phyloP scores from a whole-genome alignment of 2,797 vertebrate species.

The Acanthopagrus latus region DNA sequence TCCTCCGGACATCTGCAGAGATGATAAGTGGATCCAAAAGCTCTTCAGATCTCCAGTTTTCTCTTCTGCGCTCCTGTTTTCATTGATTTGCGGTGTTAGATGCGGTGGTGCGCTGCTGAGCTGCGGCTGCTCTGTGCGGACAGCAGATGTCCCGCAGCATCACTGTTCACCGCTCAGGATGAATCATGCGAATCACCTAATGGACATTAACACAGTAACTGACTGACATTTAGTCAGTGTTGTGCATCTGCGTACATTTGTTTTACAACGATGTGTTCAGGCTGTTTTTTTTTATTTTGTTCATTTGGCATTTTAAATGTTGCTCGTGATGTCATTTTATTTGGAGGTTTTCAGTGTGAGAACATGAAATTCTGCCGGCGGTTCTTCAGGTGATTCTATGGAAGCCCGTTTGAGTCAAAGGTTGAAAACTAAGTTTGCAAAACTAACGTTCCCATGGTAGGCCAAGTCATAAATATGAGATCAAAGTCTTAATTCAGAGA shows the following conservation, averaged over 20 bases:
- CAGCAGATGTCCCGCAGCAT: constrained; percentile 67
- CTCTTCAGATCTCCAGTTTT: neutral
- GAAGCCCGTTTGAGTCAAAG: too few relatives aligned
- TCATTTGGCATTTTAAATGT: too few relatives aligned
- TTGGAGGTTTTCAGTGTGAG: neutral
- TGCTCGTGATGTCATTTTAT: neutral
- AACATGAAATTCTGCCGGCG: neutral
- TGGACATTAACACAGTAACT: neutral
- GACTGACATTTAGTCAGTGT: neutral
- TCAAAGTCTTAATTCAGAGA: too few relatives aligned
- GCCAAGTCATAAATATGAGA: too few relatives aligned
- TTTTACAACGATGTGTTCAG: neutral
- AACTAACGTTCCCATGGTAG: too few relatives aligned
- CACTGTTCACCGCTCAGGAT: neutral
- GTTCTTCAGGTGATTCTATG: too few relatives aligned
- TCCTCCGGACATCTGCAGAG: constrained; percentile 25
- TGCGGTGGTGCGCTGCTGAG: neutral
- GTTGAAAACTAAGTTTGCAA: too few relatives aligned
- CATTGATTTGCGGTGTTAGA: constrained; percentile 26
- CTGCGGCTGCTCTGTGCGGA: constrained; percentile 46
- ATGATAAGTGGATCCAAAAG: neutral
- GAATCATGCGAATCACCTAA: neutral
- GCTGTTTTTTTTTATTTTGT: neutral
- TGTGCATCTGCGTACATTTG: neutral
- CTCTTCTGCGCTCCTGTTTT: neutral